Conservation (phyloP, 2,888 invertebrate genomes). For the Eristalinus aeneus region DNA sequence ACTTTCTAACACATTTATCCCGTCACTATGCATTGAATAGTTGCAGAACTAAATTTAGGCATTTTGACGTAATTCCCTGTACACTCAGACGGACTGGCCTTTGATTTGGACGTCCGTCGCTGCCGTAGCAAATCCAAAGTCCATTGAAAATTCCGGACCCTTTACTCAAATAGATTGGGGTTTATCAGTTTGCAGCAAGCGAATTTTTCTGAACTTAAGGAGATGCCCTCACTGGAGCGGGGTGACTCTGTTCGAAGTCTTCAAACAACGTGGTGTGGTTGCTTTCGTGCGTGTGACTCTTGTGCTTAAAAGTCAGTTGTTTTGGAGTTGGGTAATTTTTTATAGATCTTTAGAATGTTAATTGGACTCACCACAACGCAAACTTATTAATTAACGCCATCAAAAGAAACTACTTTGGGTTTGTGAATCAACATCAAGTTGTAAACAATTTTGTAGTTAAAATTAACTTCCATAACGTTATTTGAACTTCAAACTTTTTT, state of each 20-base stretch:
- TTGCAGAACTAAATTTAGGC: neutral
- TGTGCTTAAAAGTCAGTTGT: neutral
- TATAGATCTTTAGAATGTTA: neutral
- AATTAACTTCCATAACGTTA: neutral
- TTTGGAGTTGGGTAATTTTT: neutral
- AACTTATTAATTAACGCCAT: neutral
- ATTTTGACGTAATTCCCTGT: neutral
- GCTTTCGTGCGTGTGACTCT: neutral
- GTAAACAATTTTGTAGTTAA: neutral
- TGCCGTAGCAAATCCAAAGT: neutral
- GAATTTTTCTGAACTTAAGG: neutral
- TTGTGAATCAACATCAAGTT: neutral
- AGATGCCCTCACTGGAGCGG: neutral
- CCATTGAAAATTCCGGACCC: neutral
- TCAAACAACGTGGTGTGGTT: neutral
- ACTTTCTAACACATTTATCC: neutral
- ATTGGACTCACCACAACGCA: neutral
- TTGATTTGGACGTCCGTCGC: neutral
- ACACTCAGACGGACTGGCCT: neutral
- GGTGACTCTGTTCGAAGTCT: neutral
- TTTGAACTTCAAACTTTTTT: neutral
- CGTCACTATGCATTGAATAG: neutral
- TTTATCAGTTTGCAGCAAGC: conserved; percentile 12
- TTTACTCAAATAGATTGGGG: neutral
- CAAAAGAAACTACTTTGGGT: neutral